Conservation (phyloP, 2,888 invertebrate genomes). For the Pasiphila rectangulata region DNA sequence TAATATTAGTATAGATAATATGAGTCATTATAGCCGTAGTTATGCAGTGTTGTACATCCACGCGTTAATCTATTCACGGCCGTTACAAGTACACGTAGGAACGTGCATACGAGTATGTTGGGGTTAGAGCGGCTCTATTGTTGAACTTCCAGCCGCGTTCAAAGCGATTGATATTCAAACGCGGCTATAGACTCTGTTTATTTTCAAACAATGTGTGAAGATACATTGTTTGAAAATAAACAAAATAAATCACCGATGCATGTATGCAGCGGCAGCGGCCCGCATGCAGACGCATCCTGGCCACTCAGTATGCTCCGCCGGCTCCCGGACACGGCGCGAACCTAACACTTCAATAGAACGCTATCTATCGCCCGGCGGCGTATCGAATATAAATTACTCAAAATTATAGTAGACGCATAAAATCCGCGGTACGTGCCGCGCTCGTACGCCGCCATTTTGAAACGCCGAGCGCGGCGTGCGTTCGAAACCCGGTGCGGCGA, state of each 20-base stretch:
- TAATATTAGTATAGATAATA: too few species aligned
- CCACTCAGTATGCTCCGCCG: constrained; percentile 64
- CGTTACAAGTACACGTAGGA: constrained; percentile 9
- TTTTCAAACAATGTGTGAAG: constrained; percentile 47
- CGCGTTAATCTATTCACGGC: constrained; percentile 17
- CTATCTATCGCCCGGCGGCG: constrained; percentile 64
- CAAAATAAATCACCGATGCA: constrained; percentile 46
- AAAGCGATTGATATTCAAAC: constrained; percentile 45
- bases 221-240: constrained; percentile 49
- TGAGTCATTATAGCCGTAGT: constrained; percentile 7
- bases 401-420: constrained; percentile 66
- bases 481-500: constrained; percentile 62
- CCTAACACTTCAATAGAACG: constrained; percentile 67
- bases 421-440: constrained; percentile 54
- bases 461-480: constrained; percentile 46
- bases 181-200: constrained; percentile 43
- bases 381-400: constrained; percentile 77
- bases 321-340: constrained; percentile 63
- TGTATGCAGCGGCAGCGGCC: constrained; percentile 53
- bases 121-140: constrained; percentile 18
- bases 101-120: constrained; percentile 3
- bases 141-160: constrained; percentile 20
- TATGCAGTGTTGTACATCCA: constrained; percentile 11
- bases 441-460: constrained; percentile 54
- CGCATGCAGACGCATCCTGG: constrained; percentile 56